These are phyloP conservation scores for Regulus satrapa DNA, from an alignment of 2,113 vertebrate species.

Conservation along the genomic window DNA sequence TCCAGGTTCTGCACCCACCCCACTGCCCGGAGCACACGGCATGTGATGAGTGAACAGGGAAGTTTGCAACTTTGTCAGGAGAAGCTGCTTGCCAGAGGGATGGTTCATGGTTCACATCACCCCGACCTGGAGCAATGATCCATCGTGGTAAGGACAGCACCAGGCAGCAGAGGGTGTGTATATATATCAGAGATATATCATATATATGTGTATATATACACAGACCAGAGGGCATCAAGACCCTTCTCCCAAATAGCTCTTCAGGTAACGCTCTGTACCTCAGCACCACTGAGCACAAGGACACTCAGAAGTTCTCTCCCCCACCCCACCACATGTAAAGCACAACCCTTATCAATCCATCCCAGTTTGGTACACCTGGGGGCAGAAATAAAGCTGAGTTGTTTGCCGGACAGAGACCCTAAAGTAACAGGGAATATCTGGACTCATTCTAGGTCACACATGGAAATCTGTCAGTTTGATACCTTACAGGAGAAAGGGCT, in stretches of 20 bases:
- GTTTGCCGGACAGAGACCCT: neutral
- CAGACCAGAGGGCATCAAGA: accelerated
- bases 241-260: too few relatives aligned
- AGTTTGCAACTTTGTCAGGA: neutral
- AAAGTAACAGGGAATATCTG: neutral
- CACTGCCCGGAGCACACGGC: accelerated
- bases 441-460: accelerated
- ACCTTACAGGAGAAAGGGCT: neutral
- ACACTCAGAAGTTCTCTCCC: neutral
- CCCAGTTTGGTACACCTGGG: too few relatives aligned
- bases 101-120: neutral
- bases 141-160: neutral
- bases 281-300: accelerated
- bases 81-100: neutral
- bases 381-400: neutral
- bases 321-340: accelerated
- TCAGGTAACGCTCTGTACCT: neutral
- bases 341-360: neutral
- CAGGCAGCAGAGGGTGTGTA: too few relatives aligned
- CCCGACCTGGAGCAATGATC: accelerated
- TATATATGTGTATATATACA: too few relatives aligned
- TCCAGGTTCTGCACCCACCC: neutral
- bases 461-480: neutral
- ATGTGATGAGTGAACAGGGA: accelerated
- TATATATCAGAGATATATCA: too few relatives aligned